Evolutionary conservation across 2,113 vertebrate genomes (phyloP).

Genomic region (Cacatua alba): DNA sequence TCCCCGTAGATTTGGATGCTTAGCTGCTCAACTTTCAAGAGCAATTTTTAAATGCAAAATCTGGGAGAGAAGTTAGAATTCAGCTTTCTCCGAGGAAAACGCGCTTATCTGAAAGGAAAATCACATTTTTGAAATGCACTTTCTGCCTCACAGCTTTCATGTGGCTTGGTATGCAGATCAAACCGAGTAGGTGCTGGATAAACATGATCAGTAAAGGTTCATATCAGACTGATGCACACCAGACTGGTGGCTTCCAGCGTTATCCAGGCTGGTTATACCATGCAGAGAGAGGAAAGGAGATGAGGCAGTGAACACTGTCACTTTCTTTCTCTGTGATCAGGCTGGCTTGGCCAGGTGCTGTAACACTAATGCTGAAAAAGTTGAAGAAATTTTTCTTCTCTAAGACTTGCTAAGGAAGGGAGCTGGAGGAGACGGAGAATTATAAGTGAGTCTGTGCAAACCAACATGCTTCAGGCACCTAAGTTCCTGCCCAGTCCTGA

Average conservation of each 20-base stretch:
- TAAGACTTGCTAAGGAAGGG: background rate
- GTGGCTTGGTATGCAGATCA: slow-evolving; percentile 29
- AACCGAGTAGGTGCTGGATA: slow-evolving; percentile 30
- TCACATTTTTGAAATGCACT: slow-evolving; percentile 62
- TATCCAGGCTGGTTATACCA: slow-evolving; percentile 21
- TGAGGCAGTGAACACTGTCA: slow-evolving; percentile 4
- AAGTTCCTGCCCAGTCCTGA: background rate
- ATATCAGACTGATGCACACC: slow-evolving; percentile 31
- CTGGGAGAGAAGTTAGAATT: slow-evolving; percentile 45
- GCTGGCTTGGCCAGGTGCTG: slow-evolving; percentile 9
- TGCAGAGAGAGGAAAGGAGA: slow-evolving; percentile 47
- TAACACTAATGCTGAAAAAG: slow-evolving; percentile 18
- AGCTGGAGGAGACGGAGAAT: background rate
- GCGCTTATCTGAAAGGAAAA: slow-evolving; percentile 59
- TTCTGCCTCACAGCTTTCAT: slow-evolving; percentile 65
- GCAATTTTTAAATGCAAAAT: slow-evolving; percentile 55
- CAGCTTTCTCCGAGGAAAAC: slow-evolving; percentile 13
- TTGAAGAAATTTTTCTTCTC: slow-evolving; percentile 40
- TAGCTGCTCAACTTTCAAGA: slow-evolving; percentile 64
- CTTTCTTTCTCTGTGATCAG: background rate
- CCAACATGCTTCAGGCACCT: background rate
- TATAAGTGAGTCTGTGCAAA: background rate
- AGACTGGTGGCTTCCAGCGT: slow-evolving; percentile 33
- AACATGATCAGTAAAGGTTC: slow-evolving; percentile 51
- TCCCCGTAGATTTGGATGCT: slow-evolving; percentile 1